These are phyloP conservation scores for Andricus curvator DNA, from an alignment of 2,888 invertebrate species.

Conservation along the genomic window DNA sequence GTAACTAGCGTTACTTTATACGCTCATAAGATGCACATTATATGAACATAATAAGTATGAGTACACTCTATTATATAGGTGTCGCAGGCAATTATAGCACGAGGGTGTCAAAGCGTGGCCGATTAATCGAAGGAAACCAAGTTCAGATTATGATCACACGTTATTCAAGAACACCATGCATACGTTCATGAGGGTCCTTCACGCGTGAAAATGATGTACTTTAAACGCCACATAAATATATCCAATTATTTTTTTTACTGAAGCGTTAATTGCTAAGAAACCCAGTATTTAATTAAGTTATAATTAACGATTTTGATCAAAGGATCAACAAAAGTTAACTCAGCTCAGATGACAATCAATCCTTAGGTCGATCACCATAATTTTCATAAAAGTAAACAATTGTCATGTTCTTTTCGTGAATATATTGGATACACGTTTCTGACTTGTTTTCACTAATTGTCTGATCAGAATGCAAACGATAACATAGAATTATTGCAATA, in stretches of 20 bases:
- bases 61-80: not conserved
- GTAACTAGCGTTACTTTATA: no score
- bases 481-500: no score
- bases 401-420: no score
- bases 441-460: not conserved
- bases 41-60: not conserved
- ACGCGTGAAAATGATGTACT: conserved; percentile 13
- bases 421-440: no score
- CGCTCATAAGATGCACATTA: no score
- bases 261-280: not conserved
- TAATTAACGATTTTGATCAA: conserved; percentile 13
- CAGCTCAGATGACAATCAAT: not conserved
- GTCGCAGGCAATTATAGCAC: not conserved
- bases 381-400: no score
- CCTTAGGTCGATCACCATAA: no score
- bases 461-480: no score
- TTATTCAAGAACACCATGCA: not conserved
- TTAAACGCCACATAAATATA: conserved; percentile 15
- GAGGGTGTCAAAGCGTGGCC: conserved; percentile 22
- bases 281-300: not conserved
- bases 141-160: conserved; percentile 20
- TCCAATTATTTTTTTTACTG: conserved; percentile 21
- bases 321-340: not conserved
- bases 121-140: conserved; percentile 15
- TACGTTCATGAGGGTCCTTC: not conserved